Conservation (phyloP, 2,113 vertebrate species). For the Thymallus thymallus region DNA sequence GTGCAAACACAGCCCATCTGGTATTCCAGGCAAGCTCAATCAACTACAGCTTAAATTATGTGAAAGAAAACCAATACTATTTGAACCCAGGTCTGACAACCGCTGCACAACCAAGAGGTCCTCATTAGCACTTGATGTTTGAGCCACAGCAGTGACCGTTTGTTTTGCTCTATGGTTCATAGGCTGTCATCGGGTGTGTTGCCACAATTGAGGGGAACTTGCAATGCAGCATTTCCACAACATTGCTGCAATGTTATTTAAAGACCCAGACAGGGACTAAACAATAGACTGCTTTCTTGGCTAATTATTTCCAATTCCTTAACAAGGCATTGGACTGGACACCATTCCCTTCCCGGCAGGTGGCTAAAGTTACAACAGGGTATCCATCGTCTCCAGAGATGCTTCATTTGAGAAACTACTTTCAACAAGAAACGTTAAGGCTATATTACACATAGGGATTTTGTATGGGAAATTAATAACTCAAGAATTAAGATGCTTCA, state of each 20-base stretch:
- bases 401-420: neutral
- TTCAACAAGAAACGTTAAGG: neutral
- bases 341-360: neutral
- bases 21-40: too few species aligned
- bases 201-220: slow-evolving; percentile 13
- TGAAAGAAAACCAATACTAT: too few species aligned
- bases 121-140: slow-evolving; percentile 51
- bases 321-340: neutral
- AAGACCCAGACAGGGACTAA: neutral
- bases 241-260: neutral
- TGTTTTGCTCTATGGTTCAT: slow-evolving; percentile 50
- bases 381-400: neutral
- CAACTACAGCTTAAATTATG: too few species aligned
- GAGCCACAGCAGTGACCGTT: slow-evolving; percentile 45
- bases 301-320: too few species aligned
- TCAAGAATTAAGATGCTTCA: too few species aligned
- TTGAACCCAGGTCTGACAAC: neutral
- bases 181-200: slow-evolving; percentile 39
- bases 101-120: slow-evolving; percentile 17
- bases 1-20: too few species aligned
- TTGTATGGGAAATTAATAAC: too few species aligned
- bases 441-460: too few species aligned
- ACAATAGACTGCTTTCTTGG: neutral
- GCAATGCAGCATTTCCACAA: slow-evolving; percentile 4
- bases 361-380: neutral